Percentiles rank a stretch among this genome's conserved stretches.
These are phyloP conservation scores for Amniataba percoides DNA, from an alignment of 2,797 vertebrate genomes.

Conservation along the genomic window DNA sequence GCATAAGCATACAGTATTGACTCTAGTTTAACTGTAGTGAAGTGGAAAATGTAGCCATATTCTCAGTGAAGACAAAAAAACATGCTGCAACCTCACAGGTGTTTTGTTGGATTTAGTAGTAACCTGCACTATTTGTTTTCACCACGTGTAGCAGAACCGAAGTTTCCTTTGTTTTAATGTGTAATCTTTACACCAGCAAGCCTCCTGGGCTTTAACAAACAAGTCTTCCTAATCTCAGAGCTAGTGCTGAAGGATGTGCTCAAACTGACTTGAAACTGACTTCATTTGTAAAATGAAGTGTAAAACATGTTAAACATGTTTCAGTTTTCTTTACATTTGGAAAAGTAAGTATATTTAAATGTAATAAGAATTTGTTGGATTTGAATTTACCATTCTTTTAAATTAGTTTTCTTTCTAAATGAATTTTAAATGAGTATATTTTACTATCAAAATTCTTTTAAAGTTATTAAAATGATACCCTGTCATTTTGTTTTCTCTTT, in stretches of 20 bases:
- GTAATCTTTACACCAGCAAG: constrained; percentile 27
- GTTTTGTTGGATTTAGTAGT: background rate
- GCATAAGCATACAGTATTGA: background rate
- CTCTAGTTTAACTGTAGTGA: constrained; percentile 1
- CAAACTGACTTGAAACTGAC: constrained; percentile 22
- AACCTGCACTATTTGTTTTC: constrained; percentile 19
- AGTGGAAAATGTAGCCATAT: constrained; percentile 15
- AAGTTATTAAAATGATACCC: constrained; percentile 8
- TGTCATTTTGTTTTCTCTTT: constrained; percentile 11
- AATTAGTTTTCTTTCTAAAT: constrained; percentile 29
- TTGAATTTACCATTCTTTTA: constrained; percentile 35
- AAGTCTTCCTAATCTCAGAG: constrained; percentile 36
- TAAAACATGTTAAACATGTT: constrained; percentile 37
- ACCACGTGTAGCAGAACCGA: constrained; percentile 29
- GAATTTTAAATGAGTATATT: constrained; percentile 16
- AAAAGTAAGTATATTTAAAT: constrained; percentile 19
- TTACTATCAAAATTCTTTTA: constrained; percentile 36
- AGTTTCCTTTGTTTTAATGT: background rate
- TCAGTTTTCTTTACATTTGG: constrained; percentile 39
- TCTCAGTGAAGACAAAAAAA: constrained; percentile 19
- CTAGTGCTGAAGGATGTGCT: constrained; percentile 17
- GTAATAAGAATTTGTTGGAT: constrained; percentile 14
- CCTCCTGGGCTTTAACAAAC: constrained; percentile 23
- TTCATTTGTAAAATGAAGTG: constrained; percentile 15
- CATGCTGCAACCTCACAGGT: constrained; percentile 6